Conservation (phyloP, 2,888 invertebrate genomes). For the Helleia helle region DNA sequence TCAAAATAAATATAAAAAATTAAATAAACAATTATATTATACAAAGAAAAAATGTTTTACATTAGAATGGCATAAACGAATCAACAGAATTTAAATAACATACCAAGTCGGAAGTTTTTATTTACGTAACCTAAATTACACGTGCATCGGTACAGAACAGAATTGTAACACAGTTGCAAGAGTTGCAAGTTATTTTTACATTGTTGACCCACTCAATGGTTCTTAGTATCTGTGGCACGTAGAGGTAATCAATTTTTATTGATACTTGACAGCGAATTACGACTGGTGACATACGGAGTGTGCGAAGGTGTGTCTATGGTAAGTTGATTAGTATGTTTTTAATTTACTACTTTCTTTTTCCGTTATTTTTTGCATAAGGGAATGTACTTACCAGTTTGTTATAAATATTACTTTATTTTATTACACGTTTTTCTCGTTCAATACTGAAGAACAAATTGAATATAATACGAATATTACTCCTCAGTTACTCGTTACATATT, state of each 20-base stretch:
- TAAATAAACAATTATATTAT: too few species aligned
- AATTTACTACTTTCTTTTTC: neutral
- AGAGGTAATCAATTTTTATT: constrained; percentile 24
- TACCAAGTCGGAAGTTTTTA: constrained; percentile 9
- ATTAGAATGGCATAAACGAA: too few species aligned
- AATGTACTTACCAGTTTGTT: too few species aligned
- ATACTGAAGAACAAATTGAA: too few species aligned
- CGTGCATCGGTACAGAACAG: neutral
- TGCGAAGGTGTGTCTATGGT: constrained; percentile 5
- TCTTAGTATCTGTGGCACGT: constrained; percentile 20
- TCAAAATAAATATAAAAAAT: too few species aligned
- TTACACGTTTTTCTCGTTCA: too few species aligned
- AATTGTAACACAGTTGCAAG: constrained; percentile 8
- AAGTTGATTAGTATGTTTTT: neutral
- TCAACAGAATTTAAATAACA: neutral
- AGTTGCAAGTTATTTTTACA: constrained; percentile 10
- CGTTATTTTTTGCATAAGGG: too few species aligned
- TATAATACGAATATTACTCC: too few species aligned
- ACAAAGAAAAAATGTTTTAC: too few species aligned
- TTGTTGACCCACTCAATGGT: constrained; percentile 16
- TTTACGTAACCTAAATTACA: constrained; percentile 8
- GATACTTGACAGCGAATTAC: constrained; percentile 24
- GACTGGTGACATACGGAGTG: constrained; percentile 10
- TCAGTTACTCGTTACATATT: too few species aligned
- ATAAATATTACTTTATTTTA: too few species aligned